phyloP scores from a whole-genome alignment of 2,113 vertebrate species.

The Pipa parva region DNA sequence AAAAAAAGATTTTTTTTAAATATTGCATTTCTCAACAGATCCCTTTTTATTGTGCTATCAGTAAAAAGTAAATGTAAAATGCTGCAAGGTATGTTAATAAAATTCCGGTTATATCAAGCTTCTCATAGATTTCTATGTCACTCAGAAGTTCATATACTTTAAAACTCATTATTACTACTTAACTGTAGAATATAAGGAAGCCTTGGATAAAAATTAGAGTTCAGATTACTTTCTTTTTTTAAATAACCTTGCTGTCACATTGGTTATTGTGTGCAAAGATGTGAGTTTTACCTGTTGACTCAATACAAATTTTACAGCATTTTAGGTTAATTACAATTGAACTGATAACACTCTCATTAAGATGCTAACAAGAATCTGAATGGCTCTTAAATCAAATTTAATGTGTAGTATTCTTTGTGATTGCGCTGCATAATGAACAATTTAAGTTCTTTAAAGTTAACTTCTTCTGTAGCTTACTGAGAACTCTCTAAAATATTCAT shows the following conservation, averaged over 20 bases:
- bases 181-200: not conserved
- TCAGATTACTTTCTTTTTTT: not conserved
- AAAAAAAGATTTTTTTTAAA: too few relatives aligned
- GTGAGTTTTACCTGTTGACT: constrained; percentile 30
- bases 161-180: not conserved
- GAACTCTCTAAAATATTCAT: constrained; percentile 37
- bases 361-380: constrained; percentile 38
- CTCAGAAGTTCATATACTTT: too few relatives aligned
- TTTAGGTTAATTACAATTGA: constrained; percentile 37
- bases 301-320: constrained; percentile 37
- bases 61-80: too few relatives aligned
- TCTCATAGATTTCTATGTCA: too few relatives aligned
- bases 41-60: too few relatives aligned
- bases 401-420: constrained; percentile 39
- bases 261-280: constrained; percentile 28
- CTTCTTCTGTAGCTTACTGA: constrained; percentile 37
- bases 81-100: too few relatives aligned
- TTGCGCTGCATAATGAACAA: constrained; percentile 39
- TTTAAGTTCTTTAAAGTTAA: constrained; percentile 43
- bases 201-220: not conserved
- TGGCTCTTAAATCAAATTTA: constrained; percentile 40
- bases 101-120: too few relatives aligned
- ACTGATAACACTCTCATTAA: constrained; percentile 39
- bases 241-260: constrained; percentile 33
- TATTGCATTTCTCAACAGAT: too few relatives aligned